These are phyloP conservation scores for Hydrotaea diabolus DNA, from an alignment of 2,888 invertebrate species.

Conservation along the genomic window DNA sequence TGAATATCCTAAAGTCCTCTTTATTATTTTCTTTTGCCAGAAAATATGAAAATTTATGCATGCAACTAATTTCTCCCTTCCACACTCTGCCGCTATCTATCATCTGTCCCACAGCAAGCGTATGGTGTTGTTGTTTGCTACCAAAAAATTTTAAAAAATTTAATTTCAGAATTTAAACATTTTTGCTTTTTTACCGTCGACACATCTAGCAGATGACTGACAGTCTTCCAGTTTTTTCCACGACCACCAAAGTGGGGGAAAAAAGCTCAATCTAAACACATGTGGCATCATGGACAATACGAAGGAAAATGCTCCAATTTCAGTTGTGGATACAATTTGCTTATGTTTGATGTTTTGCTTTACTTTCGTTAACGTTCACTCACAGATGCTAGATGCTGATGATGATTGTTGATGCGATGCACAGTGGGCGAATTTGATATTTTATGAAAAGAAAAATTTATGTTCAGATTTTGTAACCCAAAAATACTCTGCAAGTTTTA, in stretches of 20 bases:
- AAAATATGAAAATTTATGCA: constrained; percentile 18
- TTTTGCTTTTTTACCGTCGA: not conserved
- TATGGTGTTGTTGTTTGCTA: not conserved
- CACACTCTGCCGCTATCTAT: no score
- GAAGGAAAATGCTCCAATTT: constrained; percentile 31
- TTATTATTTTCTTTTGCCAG: not conserved
- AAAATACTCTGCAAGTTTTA: no score
- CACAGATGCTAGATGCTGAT: constrained; percentile 21
- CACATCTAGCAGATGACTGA: not conserved
- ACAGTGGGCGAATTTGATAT: not conserved
- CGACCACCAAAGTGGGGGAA: not conserved
- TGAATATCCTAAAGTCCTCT: constrained; percentile 37
- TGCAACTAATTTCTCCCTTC: not conserved
- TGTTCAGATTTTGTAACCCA: no score
- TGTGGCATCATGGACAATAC: constrained; percentile 17
- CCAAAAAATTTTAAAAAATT: not conserved
- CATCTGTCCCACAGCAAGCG: not conserved
- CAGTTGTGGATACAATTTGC: constrained; percentile 14
- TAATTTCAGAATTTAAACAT: not conserved
- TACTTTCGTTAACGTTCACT: constrained; percentile 3
- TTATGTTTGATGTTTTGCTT: constrained; percentile 31
- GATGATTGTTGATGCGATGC: not conserved
- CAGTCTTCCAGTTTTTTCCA: constrained; percentile 2
- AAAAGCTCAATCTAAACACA: constrained; percentile 22
- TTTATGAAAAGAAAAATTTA: no score